Base-by-base conservation (phyloP, 37 sponge, comb jelly and placozoan species). In the Mnemiopsis leidyi region DNA sequence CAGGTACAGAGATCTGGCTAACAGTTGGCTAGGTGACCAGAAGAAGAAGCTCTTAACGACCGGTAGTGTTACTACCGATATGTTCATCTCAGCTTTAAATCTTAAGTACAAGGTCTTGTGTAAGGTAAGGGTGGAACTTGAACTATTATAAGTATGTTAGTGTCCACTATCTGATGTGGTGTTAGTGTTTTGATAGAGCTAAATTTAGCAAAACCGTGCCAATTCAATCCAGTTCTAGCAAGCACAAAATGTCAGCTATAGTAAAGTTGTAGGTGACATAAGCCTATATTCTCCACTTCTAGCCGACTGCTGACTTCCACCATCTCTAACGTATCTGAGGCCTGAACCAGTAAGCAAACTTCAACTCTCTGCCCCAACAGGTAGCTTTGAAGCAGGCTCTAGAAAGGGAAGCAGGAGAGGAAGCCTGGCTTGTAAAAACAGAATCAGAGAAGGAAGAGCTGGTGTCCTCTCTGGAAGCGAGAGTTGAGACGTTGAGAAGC, bases 361-460 rank as follows among this genome's bases (percentile, higher is more conserved):
- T n/a, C n/a, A n/a, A n/a, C n/a, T n/a, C n/a, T n/a, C n/a, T n/a
- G 20, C 75, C 20, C 25, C 30, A 23, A 13, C 29, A 85, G 90
- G 90, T 85, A 18, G 90, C 90, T 0, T 3, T 85, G 5, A 35
- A 33, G 2, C 61, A 85, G 7, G 90, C 90, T 0, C 90, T 85
- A 23, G 48, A 85, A 40, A 20, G 35, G 26, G 90, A 85, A 40
- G n/a, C 23, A n/a, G 90, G 90, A 3, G 90, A 85, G 90, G 90
- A 38, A 2, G 90, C 90, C 48, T 85, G 90, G 90, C 35, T 85
- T 13, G 16, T 85, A 13, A 85, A 85, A 39, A 85, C 90, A 40
- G 90, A 85, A 29, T 2, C 90, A 23, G 90, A 85, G 36, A 85
- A 40, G 29, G 90, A 85, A 23, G 90, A 85, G 30, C 23, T 85